Evolutionary conservation across 2,113 vertebrate species (phyloP).

Genomic region (Nannobrachium achirus): DNA sequence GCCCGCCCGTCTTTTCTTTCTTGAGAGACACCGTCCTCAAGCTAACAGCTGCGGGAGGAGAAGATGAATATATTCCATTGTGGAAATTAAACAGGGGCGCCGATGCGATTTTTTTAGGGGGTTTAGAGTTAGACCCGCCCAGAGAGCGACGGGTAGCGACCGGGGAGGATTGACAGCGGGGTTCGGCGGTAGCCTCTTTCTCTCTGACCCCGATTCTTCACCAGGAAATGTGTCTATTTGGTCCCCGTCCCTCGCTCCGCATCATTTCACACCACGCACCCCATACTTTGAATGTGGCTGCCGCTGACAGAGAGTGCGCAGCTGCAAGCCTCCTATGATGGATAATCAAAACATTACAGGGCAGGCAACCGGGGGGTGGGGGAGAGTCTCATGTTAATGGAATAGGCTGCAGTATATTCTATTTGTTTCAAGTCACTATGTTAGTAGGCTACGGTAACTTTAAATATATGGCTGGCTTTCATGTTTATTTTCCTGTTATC

Average conservation of each 20-base stretch:
- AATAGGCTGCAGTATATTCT: too few species aligned
- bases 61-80: conserved; percentile 51
- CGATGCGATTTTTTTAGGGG: too few species aligned
- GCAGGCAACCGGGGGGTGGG: conserved; percentile 16
- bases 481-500: too few species aligned
- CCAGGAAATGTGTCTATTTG: conserved; percentile 20
- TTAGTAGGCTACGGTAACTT: too few species aligned
- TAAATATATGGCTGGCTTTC: too few species aligned
- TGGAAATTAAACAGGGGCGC: too few species aligned
- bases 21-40: conserved; percentile 25
- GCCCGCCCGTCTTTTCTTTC: conserved; percentile 14
- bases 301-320: conserved; percentile 48
- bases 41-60: conserved; percentile 42
- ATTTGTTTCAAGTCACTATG: too few species aligned
- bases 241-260: conserved; percentile 14
- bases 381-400: conserved; percentile 22
- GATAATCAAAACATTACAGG: conserved; percentile 3
- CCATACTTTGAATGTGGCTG: not conserved
- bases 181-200: conserved; percentile 32
- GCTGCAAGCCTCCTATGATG: conserved; percentile 37
- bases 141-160: conserved; percentile 7
- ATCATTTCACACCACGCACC: conserved; percentile 35
- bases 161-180: conserved; percentile 2
- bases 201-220: conserved; percentile 41
- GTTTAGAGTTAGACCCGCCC: conserved; percentile 37